Evolutionary conservation across 1,140 invertebrate species (phyloP), one percentile per base, ranked within the genome.

Genomic region (Caenorhabditis brenneri): DNA sequence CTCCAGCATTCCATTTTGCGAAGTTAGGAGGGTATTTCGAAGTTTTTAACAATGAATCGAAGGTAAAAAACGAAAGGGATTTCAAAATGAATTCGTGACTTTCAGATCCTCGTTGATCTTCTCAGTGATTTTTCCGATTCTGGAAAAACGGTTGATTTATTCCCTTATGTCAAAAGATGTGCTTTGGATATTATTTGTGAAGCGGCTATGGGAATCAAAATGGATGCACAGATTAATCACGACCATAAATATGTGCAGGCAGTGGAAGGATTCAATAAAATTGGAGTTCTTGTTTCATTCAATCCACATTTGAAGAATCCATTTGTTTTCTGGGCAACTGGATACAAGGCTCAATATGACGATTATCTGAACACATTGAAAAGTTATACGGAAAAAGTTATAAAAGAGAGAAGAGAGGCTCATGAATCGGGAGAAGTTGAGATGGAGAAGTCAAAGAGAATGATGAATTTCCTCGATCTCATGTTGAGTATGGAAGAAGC

Each of bases 401-500:
- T 84, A 19, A 22, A 48, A 29, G 79, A 80, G 39, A 19, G 83
- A 48, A 60, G 27, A 60, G 36, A 15, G 2, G 42, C 29, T 22
- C 80, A 42, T 29, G 53, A 65, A 42, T 29, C 36, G 22, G 42
- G 33, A 46, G 27, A 83, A 22, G 48, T 58, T 60, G 78, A 87
- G 58, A 33, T 84, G 87, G 80, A 90, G 22, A 80, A 12, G 19
- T 48, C 4, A 94, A 95, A 96, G 89, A 93, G 95, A 49, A 60
- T 55, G 87, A 93, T 96, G 85, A 96, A 96, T 48, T 98, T 98
- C 92, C 93, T 98, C 83, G 97, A 98, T 91, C 92, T 97, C 74
- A 92, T 98, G 88, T 93, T 98, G 33, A 95, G 96, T 91, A 94
- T 94, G 78, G 94, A 95, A 31, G 94, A 86, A 27, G 24, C 83